Conservation (phyloP, 2,797 vertebrate genomes). For the Peromyscus melanophrys region DNA sequence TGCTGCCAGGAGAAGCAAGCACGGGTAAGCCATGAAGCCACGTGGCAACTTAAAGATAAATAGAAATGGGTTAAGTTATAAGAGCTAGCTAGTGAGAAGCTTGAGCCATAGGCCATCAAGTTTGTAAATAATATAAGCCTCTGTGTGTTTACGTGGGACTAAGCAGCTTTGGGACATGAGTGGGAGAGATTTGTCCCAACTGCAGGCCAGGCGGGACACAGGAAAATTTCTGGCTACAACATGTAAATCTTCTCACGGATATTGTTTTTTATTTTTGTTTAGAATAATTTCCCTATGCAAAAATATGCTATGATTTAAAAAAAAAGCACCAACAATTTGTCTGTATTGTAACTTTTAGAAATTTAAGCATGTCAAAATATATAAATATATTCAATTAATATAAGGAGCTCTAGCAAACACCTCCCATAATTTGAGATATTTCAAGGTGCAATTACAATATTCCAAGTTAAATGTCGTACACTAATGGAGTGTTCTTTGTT, state of each 20-base stretch:
- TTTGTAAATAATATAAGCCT: no score
- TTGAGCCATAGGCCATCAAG: no score
- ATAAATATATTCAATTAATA: slow-evolving; percentile 33
- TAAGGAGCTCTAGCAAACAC: neutral
- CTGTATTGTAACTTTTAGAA: slow-evolving; percentile 35
- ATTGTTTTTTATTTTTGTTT: neutral
- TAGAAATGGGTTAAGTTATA: no score
- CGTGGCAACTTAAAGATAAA: no score
- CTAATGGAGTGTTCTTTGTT: neutral
- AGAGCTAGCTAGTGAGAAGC: no score
- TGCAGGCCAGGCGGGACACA: no score
- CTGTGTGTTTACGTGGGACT: no score
- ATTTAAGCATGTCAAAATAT: neutral
- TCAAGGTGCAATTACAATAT: neutral
- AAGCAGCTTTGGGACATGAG: no score
- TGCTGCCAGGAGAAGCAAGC: no score
- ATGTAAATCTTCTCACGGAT: neutral
- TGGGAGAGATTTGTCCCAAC: no score
- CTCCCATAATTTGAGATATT: neutral
- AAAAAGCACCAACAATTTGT: neutral
- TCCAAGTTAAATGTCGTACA: neutral
- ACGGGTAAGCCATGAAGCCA: no score
- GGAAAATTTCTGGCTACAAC: no score
- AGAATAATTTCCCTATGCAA: slow-evolving; percentile 22
- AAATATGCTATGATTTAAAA: neutral